These are phyloP conservation scores for Osmerus mordax DNA, from an alignment of 2,113 vertebrate species.

Conservation along the genomic window DNA sequence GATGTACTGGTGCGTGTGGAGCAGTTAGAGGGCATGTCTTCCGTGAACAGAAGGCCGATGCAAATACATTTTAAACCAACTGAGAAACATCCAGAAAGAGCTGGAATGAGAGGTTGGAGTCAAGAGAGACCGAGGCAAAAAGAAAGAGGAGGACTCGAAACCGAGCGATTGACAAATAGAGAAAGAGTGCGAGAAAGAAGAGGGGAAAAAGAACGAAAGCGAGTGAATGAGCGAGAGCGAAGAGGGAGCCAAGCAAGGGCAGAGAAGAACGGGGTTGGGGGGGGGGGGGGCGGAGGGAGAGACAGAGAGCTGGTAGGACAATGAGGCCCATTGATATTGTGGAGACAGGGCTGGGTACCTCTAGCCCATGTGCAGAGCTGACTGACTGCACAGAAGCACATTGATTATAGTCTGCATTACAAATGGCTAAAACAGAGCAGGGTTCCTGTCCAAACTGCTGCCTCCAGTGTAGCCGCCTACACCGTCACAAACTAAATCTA, in stretches of 20 bases:
- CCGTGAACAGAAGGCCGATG: neutral
- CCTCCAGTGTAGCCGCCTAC: no score
- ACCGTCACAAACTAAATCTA: neutral
- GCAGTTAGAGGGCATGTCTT: neutral
- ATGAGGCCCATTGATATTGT: conserved; percentile 67
- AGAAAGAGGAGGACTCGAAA: neutral
- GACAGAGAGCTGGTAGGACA: conserved; percentile 50
- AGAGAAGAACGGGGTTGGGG: conserved; percentile 34
- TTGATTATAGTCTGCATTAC: conserved; percentile 60
- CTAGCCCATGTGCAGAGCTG: conserved; percentile 38
- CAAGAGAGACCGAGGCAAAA: neutral
- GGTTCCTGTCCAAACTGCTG: conserved; percentile 21
- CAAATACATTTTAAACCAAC: neutral
- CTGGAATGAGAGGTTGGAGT: neutral
- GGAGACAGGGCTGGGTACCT: conserved; percentile 65
- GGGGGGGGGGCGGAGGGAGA: conserved; percentile 31
- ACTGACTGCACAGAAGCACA: conserved; percentile 59
- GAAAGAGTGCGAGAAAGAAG: neutral
- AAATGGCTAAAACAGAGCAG: conserved; percentile 60
- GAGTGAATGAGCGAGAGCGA: neutral
- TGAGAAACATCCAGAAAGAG: no score
- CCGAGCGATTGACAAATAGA: neutral
- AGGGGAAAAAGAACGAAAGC: neutral
- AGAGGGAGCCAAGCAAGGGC: neutral
- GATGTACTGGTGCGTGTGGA: no score